phyloP scores from a whole-genome alignment of 2,113 vertebrate species.

The Dicrurus megarhynchus region DNA sequence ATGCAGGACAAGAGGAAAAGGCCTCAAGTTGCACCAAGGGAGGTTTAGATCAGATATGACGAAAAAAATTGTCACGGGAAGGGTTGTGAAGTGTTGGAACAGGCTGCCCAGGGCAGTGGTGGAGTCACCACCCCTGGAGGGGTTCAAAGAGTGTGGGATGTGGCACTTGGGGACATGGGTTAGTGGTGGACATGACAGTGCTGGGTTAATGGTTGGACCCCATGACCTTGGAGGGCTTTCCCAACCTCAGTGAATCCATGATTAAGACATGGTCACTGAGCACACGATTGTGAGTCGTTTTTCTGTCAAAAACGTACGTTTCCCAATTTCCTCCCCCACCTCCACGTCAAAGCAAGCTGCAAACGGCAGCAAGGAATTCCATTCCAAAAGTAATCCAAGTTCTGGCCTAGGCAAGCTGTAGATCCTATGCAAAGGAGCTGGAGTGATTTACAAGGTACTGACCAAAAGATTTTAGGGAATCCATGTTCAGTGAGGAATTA shows the following conservation, averaged over 20 bases:
- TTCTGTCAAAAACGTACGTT: neutral
- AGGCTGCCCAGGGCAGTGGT: no score
- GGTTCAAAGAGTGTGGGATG: neutral
- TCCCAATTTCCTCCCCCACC: neutral
- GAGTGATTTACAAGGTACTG: neutral
- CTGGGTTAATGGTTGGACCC: neutral
- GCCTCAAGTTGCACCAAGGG: neutral
- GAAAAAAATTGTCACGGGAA: no score
- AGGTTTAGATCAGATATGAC: neutral
- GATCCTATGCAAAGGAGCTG: neutral
- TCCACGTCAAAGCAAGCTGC: neutral
- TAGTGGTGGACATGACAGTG: neutral
- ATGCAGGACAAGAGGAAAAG: neutral
- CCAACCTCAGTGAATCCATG: neutral
- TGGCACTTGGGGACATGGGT: neutral
- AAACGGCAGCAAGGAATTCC: neutral
- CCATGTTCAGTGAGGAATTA: neutral
- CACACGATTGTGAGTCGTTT: fast-evolving
- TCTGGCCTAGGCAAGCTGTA: neutral
- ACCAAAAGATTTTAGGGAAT: neutral
- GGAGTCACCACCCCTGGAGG: neutral
- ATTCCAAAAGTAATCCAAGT: neutral
- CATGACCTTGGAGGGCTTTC: neutral
- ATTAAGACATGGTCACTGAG: neutral
- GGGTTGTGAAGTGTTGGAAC: neutral